Conservation (phyloP, 2,888 invertebrate species). For the Metallyticus violacea region DNA sequence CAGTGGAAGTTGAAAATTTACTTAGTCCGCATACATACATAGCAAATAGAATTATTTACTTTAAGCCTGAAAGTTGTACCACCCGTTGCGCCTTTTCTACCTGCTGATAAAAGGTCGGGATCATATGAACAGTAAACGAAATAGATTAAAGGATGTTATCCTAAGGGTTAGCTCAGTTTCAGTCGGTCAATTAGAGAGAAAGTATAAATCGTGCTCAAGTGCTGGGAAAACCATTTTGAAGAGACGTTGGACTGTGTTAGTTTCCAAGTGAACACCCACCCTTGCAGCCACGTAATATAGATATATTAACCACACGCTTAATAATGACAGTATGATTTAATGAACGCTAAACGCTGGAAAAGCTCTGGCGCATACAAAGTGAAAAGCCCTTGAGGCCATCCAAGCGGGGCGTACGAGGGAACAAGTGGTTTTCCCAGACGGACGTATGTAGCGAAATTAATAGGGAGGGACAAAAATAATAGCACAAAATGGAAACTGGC, state of each 20-base stretch:
- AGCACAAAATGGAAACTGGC: background rate
- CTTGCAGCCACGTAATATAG: background rate
- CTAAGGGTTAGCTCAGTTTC: too few relatives aligned
- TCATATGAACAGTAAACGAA: too few relatives aligned
- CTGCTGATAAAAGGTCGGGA: too few relatives aligned
- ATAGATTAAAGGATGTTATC: too few relatives aligned
- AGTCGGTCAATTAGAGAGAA: too few relatives aligned
- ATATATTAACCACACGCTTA: background rate
- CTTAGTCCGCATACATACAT: too few relatives aligned
- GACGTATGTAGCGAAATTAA: background rate
- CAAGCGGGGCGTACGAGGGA: background rate
- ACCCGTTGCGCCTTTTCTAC: too few relatives aligned
- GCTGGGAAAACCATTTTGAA: background rate
- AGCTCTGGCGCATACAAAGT: background rate
- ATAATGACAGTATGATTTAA: background rate
- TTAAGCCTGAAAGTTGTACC: too few relatives aligned
- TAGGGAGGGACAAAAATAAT: background rate
- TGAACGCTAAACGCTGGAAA: background rate
- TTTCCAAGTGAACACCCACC: background rate
- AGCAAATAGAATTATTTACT: too few relatives aligned
- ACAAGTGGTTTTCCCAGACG: background rate
- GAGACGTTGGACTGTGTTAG: background rate
- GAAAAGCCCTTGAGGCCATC: background rate
- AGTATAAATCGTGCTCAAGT: too few relatives aligned
- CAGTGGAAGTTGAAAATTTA: too few relatives aligned